Evolutionary conservation across 2,797 vertebrate species (phyloP).

Genomic region (Buceros bicornis): DNA sequence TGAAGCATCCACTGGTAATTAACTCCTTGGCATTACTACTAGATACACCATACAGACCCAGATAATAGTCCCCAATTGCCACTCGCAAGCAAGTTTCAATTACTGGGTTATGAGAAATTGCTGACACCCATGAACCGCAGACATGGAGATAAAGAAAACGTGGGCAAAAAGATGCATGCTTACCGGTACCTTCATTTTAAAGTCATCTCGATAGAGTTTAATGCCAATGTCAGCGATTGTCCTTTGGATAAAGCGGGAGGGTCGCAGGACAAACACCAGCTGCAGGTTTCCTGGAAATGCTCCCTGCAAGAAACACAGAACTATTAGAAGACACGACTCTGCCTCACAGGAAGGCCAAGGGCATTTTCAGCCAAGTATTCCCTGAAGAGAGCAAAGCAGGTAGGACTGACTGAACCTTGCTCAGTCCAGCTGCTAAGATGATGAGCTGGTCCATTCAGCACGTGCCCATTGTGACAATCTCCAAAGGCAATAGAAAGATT

Average conservation of each 20-base stretch:
- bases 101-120: background rate
- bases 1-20: background rate
- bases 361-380: background rate
- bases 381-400: background rate
- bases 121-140: background rate
- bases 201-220: slow-evolving; percentile 92
- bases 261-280: slow-evolving; percentile 91
- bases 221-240: slow-evolving; percentile 92
- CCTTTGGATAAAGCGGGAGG: slow-evolving; percentile 91
- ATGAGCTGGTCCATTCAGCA: background rate
- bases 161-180: slow-evolving; percentile 76
- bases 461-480: fast-evolving
- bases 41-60: background rate
- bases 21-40: background rate
- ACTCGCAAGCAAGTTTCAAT: background rate
- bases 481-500: background rate
- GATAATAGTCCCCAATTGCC: background rate
- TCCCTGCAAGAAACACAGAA: slow-evolving; percentile 79
- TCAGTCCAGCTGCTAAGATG: background rate
- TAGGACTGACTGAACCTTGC: background rate
- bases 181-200: slow-evolving; percentile 98
- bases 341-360: background rate
- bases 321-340: background rate
- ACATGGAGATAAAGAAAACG: background rate
- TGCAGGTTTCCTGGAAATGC: slow-evolving; percentile 95